phyloP scores from a whole-genome alignment of 1,140 invertebrate species.

The Magallana ariakensis region DNA sequence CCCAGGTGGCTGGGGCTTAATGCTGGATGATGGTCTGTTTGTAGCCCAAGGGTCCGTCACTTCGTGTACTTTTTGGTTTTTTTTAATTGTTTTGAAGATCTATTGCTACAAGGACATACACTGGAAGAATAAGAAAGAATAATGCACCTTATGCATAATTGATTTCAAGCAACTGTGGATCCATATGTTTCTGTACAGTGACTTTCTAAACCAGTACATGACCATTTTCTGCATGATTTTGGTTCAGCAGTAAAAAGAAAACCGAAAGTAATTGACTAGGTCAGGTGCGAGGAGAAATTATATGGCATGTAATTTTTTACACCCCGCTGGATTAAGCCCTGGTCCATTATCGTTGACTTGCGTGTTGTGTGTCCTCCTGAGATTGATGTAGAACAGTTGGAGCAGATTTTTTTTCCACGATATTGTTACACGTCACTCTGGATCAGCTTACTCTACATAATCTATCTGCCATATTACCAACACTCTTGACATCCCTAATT shows the following conservation, averaged over 20 bases:
- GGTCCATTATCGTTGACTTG: not conserved
- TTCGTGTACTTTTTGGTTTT: not conserved
- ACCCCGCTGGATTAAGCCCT: constrained; percentile 8
- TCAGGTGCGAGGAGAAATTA: not conserved
- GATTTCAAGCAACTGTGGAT: not conserved
- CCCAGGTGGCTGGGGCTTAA: not conserved
- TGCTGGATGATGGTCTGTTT: not conserved
- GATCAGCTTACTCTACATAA: not conserved
- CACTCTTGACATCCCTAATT: constrained; percentile 10
- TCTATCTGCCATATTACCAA: constrained; percentile 25
- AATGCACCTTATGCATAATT: not conserved
- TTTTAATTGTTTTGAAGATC: constrained; percentile 18
- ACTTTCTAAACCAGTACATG: no score
- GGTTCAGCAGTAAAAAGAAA: not conserved
- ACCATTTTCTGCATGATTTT: no score
- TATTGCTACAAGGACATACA: not conserved
- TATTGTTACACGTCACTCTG: not conserved
- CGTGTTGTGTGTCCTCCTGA: not conserved
- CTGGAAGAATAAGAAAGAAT: not conserved
- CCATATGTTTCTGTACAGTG: not conserved
- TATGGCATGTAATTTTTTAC: not conserved
- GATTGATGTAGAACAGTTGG: constrained; percentile 6
- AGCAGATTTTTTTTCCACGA: not conserved
- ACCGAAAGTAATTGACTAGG: not conserved
- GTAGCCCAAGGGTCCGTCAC: not conserved